Base-by-base conservation (phyloP, 2,797 vertebrate species). In the Scarus forsteni region DNA sequence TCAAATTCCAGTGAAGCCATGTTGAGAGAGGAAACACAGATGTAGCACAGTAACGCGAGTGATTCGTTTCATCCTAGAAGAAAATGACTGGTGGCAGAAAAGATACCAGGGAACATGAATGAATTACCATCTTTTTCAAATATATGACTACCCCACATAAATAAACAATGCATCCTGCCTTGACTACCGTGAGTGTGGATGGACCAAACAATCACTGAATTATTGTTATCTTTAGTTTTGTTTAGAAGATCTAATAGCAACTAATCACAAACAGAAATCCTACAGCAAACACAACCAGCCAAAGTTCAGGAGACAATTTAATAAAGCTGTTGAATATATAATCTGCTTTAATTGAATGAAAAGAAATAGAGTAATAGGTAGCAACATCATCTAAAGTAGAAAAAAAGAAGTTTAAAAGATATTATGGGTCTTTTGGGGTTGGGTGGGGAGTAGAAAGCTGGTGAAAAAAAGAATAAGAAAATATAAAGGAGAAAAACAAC, bases 1-100 rank as follows among this genome's bases (percentile, higher is more conserved):
- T 75, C 73, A 83, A 74, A 84, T 88, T 74, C 79, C 83, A 70
- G 65, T 3, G 0, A 58, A 65, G 63, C 60, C 57, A 66, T 16
- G 45, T 5, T 19, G 49, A 46, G 36, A 50, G 16, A 56, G 46
- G 54, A 50, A 43, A 48, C 52, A 60, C 50, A 68, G 73, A 58
- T 44, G 16, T 7, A 15, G 3, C 1, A 38, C 49, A 55, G 36
- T 58, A 42, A 46, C 57, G 49, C 10, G 13, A 52, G 59, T 5
- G 38, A 53, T 35, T 42, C 10, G 10, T 53, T 15, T 54, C n/a
- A 27, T 39, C 6, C 16, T 7, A 18, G 2, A 19, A 48, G 18
- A 13, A 50, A n/a, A 10, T 27, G 27, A 16, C 35, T 27, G 19
- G 57, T 9, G 12, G 14, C 14, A 14, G 40, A 38, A 36, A 18